Base-by-base conservation (phyloP, 2,113 vertebrate genomes). In the Scomber scombrus region DNA sequence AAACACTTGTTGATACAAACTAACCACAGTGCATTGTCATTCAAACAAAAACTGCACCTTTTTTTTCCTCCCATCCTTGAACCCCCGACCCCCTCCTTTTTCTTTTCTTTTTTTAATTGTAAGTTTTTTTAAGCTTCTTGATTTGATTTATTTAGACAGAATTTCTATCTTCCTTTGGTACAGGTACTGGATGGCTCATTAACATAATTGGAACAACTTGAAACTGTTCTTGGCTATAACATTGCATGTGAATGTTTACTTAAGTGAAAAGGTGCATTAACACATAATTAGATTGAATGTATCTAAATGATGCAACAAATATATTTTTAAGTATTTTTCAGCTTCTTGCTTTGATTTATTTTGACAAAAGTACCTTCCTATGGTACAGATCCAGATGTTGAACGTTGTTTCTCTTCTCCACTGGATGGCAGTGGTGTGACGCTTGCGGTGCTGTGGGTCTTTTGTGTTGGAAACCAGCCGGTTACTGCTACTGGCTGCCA, bases 381-480 rank as follows among this genome's bases (percentile, higher is more conserved):
- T 21, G 19, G 14, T 31, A 31, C 21, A 0, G 14, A 13, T 78
- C 82, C 82, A 86, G 85, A 85, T 85, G 85, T 89, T 5, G 16
- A 9, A n/a, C 23, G 11, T 15, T 19, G 3, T 56, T 55, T 7
- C 7, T 13, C 13, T 3, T 66, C 14, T 49, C 90, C 92, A 34
- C 81, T 86, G 46, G 91, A 55, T 80, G 90, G 88, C 86, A 55
- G 85, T 77, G 70, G 13, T 45, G 84, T 23, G 16, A 14, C 52
- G 3, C 11, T 51, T 0, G 14, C 46, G 1, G 47, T 15, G 16
- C 58, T 66, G 80, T 56, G 57, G 63, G 76, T 58, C 85, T 91
- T 88, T 93, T 94, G 91, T 92, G 82, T 90, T 88, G 58, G 57
- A 21, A 79, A 81, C 82, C 75, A 66, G 23, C 66, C 7, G 81